These are phyloP conservation scores for Melanchra persicariae DNA, from an alignment of 2,888 invertebrate genomes.

Conservation along the genomic window DNA sequence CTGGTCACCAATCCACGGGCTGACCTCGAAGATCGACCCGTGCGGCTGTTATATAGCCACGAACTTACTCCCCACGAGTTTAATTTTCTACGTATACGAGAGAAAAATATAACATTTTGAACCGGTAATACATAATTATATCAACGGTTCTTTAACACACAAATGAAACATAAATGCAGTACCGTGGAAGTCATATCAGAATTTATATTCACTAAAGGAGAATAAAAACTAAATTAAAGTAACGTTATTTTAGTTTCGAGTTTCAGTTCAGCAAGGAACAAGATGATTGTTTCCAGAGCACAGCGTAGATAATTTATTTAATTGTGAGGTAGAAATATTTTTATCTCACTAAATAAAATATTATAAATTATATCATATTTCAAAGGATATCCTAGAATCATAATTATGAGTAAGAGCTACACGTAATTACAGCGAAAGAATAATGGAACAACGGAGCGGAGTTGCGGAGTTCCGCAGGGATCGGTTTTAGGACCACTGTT, in stretches of 20 bases:
- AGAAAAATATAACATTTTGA: no score
- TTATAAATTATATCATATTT: constrained; percentile 6
- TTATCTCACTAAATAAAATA: constrained; percentile 8
- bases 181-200: background rate
- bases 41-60: no score
- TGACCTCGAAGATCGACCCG: no score
- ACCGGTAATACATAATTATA: no score
- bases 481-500: no score
- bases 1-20: no score
- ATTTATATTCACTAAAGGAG: constrained; percentile 10
- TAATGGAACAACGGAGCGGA: background rate
- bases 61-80: no score
- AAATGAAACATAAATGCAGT: background rate
- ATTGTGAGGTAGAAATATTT: constrained; percentile 9
- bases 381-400: background rate
- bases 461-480: no score
- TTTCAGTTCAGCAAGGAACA: background rate
- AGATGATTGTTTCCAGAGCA: constrained; percentile 11
- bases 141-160: background rate
- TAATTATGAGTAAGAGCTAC: background rate
- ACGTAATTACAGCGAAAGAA: constrained; percentile 1
- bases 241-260: background rate
- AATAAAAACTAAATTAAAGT: constrained; percentile 13
- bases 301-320: constrained; percentile 10
- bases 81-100: no score